A percentile compares a stretch with the other conserved stretches of the same genome.
phyloP scores from a whole-genome alignment of 2,113 vertebrate genomes.

The Podiceps cristatus region DNA sequence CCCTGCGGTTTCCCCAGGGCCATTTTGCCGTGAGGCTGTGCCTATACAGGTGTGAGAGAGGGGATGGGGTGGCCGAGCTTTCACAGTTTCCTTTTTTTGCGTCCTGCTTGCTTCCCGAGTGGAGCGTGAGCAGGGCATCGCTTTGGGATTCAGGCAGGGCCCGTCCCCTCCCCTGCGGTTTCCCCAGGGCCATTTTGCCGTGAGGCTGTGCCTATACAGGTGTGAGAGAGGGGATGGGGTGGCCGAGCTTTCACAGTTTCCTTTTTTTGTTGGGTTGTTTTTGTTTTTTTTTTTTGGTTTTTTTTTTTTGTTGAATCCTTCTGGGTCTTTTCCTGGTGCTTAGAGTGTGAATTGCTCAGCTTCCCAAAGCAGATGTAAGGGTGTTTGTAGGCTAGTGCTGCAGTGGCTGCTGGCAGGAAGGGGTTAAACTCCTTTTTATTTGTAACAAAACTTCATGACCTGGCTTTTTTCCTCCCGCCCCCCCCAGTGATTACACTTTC shows the following conservation, averaged over 20 bases:
- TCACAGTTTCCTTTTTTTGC: background rate
- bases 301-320: no score
- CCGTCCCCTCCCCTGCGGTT: accelerated
- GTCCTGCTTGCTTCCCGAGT: accelerated
- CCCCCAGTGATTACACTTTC: conserved; percentile 70
- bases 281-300: no score
- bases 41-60: background rate
- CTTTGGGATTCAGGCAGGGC: background rate
- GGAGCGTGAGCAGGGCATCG: background rate
- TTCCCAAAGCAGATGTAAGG: conserved; percentile 13
- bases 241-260: background rate
- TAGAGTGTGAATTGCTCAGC: background rate
- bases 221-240: background rate
- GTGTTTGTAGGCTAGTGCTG: background rate
- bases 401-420: background rate
- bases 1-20: accelerated
- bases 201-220: background rate
- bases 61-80: background rate
- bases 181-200: background rate
- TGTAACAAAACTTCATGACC: conserved; percentile 70
- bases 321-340: no score
- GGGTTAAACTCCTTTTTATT: conserved; percentile 72
- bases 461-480: background rate
- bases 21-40: background rate
- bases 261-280: background rate